Conservation (phyloP, 2,888 invertebrate species). For the Silvanus unidentatus region DNA sequence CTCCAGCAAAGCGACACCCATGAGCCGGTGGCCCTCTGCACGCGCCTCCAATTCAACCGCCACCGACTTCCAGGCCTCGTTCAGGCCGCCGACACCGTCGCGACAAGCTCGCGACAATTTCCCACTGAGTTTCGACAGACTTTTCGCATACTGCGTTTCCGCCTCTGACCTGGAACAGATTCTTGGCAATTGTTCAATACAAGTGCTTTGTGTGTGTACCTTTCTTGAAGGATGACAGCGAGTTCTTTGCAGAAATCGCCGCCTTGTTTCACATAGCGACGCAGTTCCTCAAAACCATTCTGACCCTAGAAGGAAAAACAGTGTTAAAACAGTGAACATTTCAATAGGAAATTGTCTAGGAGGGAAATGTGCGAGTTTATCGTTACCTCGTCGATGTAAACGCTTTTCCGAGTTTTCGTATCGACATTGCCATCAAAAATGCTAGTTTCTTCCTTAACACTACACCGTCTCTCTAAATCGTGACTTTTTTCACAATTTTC, state of each 20-base stretch:
- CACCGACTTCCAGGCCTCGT: conserved; percentile 87
- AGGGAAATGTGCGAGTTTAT: too few species aligned
- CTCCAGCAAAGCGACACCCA: conserved; percentile 61
- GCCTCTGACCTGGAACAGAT: conserved; percentile 70
- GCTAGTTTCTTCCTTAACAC: not conserved
- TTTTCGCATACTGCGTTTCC: conserved; percentile 86
- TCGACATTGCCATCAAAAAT: too few species aligned
- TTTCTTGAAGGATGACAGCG: conserved; percentile 82
- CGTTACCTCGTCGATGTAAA: too few species aligned
- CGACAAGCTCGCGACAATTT: conserved; percentile 80
- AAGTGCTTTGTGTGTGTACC: conserved; percentile 54
- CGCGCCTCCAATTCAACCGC: conserved; percentile 89
- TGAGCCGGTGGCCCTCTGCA: conserved; percentile 78
- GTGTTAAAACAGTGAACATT: too few species aligned
- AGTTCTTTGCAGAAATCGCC: conserved; percentile 93
- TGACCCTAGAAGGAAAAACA: conserved; percentile 64
- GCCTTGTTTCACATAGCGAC: conserved; percentile 88
- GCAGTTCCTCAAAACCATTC: conserved; percentile 89
- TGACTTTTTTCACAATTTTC: not conserved
- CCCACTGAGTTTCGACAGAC: conserved; percentile 76
- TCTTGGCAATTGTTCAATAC: not conserved
- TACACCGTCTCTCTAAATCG: not conserved
- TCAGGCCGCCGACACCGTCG: conserved; percentile 71
- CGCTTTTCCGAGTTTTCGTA: too few species aligned
- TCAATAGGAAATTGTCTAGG: too few species aligned